phyloP scores from a whole-genome alignment of 2,888 invertebrate species.

The Ferrisia virgata region DNA sequence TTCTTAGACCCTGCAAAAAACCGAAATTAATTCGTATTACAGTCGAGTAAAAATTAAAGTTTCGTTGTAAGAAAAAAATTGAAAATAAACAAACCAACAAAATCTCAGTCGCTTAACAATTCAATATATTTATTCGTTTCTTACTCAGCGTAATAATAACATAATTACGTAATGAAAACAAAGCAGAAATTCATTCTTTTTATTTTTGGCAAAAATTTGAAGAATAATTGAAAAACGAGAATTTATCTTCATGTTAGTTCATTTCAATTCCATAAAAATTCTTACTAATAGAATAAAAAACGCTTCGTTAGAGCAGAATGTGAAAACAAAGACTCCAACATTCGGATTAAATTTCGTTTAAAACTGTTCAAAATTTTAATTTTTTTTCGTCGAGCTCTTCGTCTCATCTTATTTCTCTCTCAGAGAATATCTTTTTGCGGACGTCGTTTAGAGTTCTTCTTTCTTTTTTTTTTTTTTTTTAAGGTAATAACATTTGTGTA shows the following conservation, averaged over 20 bases:
- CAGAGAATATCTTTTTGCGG: neutral
- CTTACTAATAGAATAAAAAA: neutral
- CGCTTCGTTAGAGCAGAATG: neutral
- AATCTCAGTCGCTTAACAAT: neutral
- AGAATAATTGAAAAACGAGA: neutral
- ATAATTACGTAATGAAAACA: neutral
- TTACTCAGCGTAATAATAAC: neutral
- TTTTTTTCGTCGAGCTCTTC: neutral
- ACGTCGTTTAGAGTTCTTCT: neutral
- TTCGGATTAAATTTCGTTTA: neutral
- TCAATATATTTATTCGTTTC: too few relatives aligned
- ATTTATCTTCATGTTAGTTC: neutral
- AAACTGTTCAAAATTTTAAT: neutral
- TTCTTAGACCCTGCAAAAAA: neutral
- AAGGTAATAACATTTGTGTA: neutral
- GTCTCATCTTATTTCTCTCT: neutral
- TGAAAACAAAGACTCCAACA: neutral
- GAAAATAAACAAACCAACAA: neutral
- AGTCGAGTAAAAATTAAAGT: neutral
- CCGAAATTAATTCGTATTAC: neutral
- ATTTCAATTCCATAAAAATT: neutral
- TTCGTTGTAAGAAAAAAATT: neutral
- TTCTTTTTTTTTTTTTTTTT: neutral
- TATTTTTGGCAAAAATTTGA: neutral
- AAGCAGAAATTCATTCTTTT: neutral